Base-by-base conservation (phyloP, 2,888 invertebrate species). In the Pimpla rufipes region DNA sequence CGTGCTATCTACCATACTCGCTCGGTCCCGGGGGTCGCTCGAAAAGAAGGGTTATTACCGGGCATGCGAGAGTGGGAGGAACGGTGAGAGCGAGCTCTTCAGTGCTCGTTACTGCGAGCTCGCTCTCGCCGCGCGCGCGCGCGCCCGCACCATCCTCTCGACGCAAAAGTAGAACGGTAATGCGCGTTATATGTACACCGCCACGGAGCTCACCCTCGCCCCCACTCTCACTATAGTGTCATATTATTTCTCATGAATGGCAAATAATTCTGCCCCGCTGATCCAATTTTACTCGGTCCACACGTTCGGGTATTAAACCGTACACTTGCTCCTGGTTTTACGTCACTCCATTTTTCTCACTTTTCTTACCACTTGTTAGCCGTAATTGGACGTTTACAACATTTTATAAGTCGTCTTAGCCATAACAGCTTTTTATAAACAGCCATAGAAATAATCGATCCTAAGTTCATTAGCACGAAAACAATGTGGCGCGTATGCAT, bases 1-100 rank as follows among this genome's bases (percentile, higher is more conserved):
- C 73, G 42, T 68, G 45, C 70, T 73, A 29, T 75, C 64, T 75
- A 79, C 73, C 76, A n/a, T 23, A 23, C 55, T 75, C 37, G 47
- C 71, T 52, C 45, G 59, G 68, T 79, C 83, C 79, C 79, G 62
- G 52, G 83, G 79, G 83, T 73, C 52, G 76, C 73, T 79, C 76
- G 76, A 80, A 83, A 83, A 80, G 83, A 80, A 83, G 83, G 79
- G 83, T 83, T 83, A 83, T 79, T 79, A 83, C 83, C 76, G 52
- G 13, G 83, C 71, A 77, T 79, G 71, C 76, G 55, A 67, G 76
- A 76, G 79, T 62, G 55, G 83, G 66, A 47, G 59, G 55, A 21
- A 47, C 76, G 73, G 73, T 71, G 79, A 79, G 55, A 55, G 83
- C 29, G 29, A 45, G 79, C 79, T 79, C 83, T 83, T 83, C 62